Conservation (phyloP, 2,888 invertebrate species). For the Hirtodrosophila cameraria region DNA sequence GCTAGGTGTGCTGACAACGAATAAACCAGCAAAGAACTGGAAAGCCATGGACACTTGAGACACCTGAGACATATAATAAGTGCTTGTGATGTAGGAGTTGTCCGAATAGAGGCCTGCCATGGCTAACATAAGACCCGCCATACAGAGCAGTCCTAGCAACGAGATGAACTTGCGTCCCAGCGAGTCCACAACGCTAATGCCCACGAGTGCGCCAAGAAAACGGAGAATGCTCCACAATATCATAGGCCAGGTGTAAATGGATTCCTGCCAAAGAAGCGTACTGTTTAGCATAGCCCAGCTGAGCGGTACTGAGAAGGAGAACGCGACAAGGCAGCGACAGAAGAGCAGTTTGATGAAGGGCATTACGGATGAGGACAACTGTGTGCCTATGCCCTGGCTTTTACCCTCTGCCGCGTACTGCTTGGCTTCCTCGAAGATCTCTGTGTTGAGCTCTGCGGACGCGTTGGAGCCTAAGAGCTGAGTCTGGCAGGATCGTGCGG, state of each 20-base stretch:
- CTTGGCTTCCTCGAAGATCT: slow-evolving; percentile 64
- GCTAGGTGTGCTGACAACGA: slow-evolving; percentile 63
- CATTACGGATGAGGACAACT: slow-evolving; percentile 39
- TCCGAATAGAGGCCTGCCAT: slow-evolving; percentile 60
- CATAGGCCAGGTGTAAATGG: slow-evolving; percentile 52
- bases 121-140: slow-evolving; percentile 65
- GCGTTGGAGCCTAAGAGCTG: slow-evolving; percentile 46
- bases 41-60: slow-evolving; percentile 58
- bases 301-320: slow-evolving; percentile 75
- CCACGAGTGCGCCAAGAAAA: slow-evolving; percentile 58
- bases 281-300: slow-evolving; percentile 49
- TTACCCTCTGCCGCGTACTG: slow-evolving; percentile 66
- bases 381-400: slow-evolving; percentile 27
- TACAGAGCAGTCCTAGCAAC: slow-evolving; percentile 61
- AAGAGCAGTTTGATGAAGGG: slow-evolving; percentile 72
- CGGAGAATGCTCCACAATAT: slow-evolving; percentile 67
- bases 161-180: slow-evolving; percentile 66
- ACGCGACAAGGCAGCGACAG: slow-evolving; percentile 74
- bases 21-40: slow-evolving; percentile 74
- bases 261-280: slow-evolving; percentile 14
- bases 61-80: slow-evolving; percentile 58
- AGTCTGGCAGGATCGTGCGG: slow-evolving; percentile 58
- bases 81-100: slow-evolving; percentile 8
- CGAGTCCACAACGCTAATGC: slow-evolving; percentile 58
- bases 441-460: slow-evolving; percentile 40